Percentiles rank a stretch among this genome's conserved stretches.
phyloP scores from a whole-genome alignment of 2,113 vertebrate genomes.

The Emydocephalus ijimae region DNA sequence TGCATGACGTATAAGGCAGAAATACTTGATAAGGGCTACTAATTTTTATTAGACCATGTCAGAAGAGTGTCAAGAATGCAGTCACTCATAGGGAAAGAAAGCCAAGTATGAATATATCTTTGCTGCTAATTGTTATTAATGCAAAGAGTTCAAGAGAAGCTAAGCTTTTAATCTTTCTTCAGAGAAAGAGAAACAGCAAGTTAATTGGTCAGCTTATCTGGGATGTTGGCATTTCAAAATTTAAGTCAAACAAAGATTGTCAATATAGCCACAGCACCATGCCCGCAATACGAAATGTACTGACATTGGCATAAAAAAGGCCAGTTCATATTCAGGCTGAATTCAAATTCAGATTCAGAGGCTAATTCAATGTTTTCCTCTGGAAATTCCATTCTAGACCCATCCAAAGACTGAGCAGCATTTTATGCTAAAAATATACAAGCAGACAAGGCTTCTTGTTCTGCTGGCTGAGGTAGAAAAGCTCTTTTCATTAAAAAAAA shows the following conservation, averaged over 20 bases:
- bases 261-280: conserved; percentile 12
- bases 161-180: conserved; percentile 48
- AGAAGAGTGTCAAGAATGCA: conserved; percentile 28
- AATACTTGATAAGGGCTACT: background rate
- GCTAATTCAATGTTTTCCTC: conserved; percentile 62
- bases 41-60: conserved; percentile 24
- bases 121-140: conserved; percentile 1
- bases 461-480: conserved; percentile 5
- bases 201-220: conserved; percentile 44
- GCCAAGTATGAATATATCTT: conserved; percentile 30
- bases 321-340: background rate
- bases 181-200: conserved; percentile 25
- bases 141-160: conserved; percentile 35
- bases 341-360: background rate
- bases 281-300: conserved; percentile 53
- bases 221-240: conserved; percentile 56
- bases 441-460: background rate
- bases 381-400: conserved; percentile 35
- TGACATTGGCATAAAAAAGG: conserved; percentile 55
- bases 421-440: conserved; percentile 31
- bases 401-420: conserved; percentile 13
- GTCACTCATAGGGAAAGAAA: conserved; percentile 41
- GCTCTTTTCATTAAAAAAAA: background rate
- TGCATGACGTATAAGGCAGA: background rate
- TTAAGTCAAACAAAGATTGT: background rate